Evolutionary conservation across 2,888 invertebrate genomes (phyloP).

Genomic region (Galeruca laticollis): DNA sequence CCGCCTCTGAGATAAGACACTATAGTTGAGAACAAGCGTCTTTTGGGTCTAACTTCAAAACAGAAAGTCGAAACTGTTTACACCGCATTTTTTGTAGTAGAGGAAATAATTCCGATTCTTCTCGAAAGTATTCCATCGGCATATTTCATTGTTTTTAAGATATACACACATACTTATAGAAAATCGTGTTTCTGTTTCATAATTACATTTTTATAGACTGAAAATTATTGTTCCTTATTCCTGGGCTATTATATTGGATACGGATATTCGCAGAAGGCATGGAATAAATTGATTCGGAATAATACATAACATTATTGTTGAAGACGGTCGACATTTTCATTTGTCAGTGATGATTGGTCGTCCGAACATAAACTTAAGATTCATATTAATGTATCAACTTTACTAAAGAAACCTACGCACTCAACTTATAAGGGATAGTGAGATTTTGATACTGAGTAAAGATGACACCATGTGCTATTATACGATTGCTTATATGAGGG

Average conservation of each 20-base stretch:
- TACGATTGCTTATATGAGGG: neutral
- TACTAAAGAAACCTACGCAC: slow-evolving; percentile 48
- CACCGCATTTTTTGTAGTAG: no score
- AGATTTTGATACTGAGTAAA: slow-evolving; percentile 4
- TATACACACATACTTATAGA: no score
- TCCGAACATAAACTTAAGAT: slow-evolving; percentile 54
- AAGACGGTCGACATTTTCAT: slow-evolving; percentile 57
- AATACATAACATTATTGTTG: slow-evolving; percentile 52
- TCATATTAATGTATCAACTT: slow-evolving; percentile 52
- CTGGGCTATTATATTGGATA: slow-evolving; percentile 29
- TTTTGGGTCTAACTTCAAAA: no score
- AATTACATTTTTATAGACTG: neutral
- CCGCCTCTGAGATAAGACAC: no score
- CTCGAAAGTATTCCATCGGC: no score
- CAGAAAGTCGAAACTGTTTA: no score
- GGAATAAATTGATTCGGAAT: slow-evolving; percentile 50
- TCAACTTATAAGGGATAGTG: slow-evolving; percentile 22
- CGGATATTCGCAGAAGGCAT: slow-evolving; percentile 46
- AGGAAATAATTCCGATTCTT: no score
- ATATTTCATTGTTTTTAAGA: no score
- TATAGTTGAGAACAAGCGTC: no score
- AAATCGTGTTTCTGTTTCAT: neutral
- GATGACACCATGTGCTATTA: slow-evolving; percentile 5
- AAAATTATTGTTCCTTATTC: neutral
- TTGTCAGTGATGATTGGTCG: slow-evolving; percentile 56